Percentiles rank a stretch among this genome's conserved stretches.
Conservation (phyloP, 2,888 invertebrate species). For the Torymus tubicola region DNA sequence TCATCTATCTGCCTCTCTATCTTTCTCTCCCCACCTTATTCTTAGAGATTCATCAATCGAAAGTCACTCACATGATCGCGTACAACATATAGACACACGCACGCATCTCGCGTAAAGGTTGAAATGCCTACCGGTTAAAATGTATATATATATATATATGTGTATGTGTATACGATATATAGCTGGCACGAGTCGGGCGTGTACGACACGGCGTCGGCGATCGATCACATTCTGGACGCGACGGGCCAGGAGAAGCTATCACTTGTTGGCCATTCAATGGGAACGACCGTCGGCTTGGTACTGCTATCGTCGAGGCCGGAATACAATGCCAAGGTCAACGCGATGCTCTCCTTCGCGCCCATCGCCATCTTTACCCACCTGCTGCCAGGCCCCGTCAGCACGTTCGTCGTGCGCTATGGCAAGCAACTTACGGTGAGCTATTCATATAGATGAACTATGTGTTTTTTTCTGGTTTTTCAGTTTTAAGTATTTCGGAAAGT, state of each 20-base stretch:
- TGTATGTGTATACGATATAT: too few species aligned
- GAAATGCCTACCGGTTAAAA: too few species aligned
- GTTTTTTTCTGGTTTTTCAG: too few species aligned
- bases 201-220: slow-evolving; percentile 65
- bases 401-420: slow-evolving; percentile 64
- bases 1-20: too few species aligned
- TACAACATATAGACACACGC: too few species aligned
- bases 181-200: slow-evolving; percentile 70
- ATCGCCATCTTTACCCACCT: slow-evolving; percentile 67
- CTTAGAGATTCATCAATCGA: too few species aligned
- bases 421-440: slow-evolving; percentile 64
- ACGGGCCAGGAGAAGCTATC: slow-evolving; percentile 65
- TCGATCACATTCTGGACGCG: slow-evolving; percentile 64
- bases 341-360: slow-evolving; percentile 66
- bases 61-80: too few species aligned
- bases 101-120: too few species aligned
- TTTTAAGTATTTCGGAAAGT: too few species aligned
- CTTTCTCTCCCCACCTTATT: too few species aligned
- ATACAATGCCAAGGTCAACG: slow-evolving; percentile 68
- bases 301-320: slow-evolving; percentile 67
- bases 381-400: slow-evolving; percentile 64
- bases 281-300: slow-evolving; percentile 65
- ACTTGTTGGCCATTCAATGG: slow-evolving; percentile 69
- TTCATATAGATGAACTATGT: too few species aligned
- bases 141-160: too few species aligned